phyloP scores from a whole-genome alignment of 2,113 vertebrate species.

The Tragelaphus imberbis region DNA sequence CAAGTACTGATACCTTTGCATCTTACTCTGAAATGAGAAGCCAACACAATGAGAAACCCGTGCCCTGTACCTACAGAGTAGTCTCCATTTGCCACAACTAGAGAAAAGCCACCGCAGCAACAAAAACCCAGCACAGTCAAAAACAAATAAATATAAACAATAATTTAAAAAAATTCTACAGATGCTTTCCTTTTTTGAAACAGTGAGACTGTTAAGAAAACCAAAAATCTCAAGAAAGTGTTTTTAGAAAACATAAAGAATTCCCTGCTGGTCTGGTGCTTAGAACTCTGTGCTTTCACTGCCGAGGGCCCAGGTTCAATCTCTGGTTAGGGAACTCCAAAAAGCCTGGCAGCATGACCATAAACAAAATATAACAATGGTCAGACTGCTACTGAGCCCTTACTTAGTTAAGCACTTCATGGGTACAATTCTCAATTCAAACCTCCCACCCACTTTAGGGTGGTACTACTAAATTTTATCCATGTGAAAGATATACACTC shows the following conservation, averaged over 20 bases:
- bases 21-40: background rate
- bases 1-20: background rate
- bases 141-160: background rate
- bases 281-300: background rate
- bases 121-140: background rate
- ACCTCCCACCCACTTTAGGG: background rate
- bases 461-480: background rate
- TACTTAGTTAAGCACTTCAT: background rate
- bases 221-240: background rate
- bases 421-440: background rate
- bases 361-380: background rate
- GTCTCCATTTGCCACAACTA: background rate
- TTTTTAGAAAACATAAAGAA: background rate
- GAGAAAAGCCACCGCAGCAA: background rate
- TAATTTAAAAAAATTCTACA: background rate
- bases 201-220: background rate
- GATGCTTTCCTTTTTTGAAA: background rate
- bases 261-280: background rate
- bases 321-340: background rate
- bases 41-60: background rate
- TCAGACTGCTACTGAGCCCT: background rate
- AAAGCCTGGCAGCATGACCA: background rate
- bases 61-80: background rate
- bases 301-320: background rate
- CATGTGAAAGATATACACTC: background rate